Evolutionary conservation across 2,888 invertebrate genomes (phyloP).

Genomic region (Chrysolina haemoptera): DNA sequence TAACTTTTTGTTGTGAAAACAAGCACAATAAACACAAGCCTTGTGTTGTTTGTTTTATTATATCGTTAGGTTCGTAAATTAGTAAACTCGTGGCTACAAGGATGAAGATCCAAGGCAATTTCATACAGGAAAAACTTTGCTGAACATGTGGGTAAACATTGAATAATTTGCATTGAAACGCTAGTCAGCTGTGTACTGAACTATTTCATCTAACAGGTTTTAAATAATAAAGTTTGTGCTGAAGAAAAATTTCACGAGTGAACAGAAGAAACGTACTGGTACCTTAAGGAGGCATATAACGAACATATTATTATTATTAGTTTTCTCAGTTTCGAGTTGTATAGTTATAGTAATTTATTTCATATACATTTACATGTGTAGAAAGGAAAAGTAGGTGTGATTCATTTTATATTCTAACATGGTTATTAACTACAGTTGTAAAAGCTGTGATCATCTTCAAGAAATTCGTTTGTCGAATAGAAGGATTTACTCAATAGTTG

Average conservation of each 20-base stretch:
- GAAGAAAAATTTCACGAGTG: neutral
- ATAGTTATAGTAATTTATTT: no score
- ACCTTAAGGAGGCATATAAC: neutral
- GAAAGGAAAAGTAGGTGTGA: no score
- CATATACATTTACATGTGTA: no score
- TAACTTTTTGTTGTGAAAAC: neutral
- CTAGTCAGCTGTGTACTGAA: neutral
- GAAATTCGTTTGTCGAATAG: no score
- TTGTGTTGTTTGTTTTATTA: neutral
- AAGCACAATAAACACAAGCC: neutral
- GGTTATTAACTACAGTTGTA: no score
- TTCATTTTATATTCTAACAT: no score
- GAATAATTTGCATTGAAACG: constrained; percentile 6
- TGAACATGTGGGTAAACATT: neutral
- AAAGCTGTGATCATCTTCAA: no score
- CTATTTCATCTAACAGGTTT: neutral
- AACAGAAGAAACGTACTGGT: neutral
- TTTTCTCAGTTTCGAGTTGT: no score
- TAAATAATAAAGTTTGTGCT: neutral
- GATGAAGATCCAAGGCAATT: neutral
- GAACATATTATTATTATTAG: neutral
- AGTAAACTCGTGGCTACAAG: neutral
- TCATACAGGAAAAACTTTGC: neutral
- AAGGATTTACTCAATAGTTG: no score
- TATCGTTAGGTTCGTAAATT: neutral